Percentiles rank a stretch among this genome's conserved stretches.
Conservation (phyloP, 2,113 vertebrate genomes). For the Siphamia tubifer region DNA sequence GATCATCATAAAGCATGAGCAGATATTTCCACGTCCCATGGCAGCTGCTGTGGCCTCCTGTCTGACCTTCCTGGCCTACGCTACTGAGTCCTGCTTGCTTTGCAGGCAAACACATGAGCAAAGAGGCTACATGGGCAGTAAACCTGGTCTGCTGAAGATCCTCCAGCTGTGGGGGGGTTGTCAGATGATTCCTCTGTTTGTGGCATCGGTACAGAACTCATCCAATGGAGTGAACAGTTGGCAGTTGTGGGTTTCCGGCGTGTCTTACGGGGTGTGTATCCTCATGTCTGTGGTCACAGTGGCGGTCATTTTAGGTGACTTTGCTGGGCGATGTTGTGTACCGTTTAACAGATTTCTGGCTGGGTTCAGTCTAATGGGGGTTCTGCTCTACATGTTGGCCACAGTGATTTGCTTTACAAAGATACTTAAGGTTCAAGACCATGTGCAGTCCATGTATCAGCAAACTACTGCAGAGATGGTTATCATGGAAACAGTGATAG, state of each 20-base stretch:
- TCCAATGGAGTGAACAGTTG: not conserved
- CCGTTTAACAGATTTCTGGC: slow-evolving; percentile 75
- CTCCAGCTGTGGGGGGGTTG: slow-evolving; percentile 74
- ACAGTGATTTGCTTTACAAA: slow-evolving; percentile 66
- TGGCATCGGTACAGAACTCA: not conserved
- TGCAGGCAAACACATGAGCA: slow-evolving; percentile 54
- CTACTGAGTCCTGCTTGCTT: slow-evolving; percentile 63
- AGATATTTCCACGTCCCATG: rapidly evolving
- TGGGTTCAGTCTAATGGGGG: slow-evolving; percentile 66
- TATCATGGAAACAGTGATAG: slow-evolving; percentile 60
- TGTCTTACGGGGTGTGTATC: slow-evolving; percentile 56
- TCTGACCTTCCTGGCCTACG: slow-evolving; percentile 70
- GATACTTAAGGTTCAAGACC: slow-evolving; percentile 21
- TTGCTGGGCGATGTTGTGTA: slow-evolving; percentile 66
- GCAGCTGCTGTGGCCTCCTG: slow-evolving; percentile 53
- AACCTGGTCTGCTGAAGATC: slow-evolving; percentile 76
- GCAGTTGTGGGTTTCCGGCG: slow-evolving; percentile 39
- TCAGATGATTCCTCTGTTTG: slow-evolving; percentile 59
- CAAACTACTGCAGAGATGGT: not conserved
- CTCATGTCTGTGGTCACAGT: slow-evolving; percentile 66
- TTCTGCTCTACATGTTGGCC: slow-evolving; percentile 68
- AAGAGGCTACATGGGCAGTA: slow-evolving; percentile 79
- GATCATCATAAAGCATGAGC: not conserved
- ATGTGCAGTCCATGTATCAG: rapidly evolving
- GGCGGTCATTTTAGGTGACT: slow-evolving; percentile 73